Conservation (phyloP, 2,113 vertebrate genomes). For the Macrotis lagotis region DNA sequence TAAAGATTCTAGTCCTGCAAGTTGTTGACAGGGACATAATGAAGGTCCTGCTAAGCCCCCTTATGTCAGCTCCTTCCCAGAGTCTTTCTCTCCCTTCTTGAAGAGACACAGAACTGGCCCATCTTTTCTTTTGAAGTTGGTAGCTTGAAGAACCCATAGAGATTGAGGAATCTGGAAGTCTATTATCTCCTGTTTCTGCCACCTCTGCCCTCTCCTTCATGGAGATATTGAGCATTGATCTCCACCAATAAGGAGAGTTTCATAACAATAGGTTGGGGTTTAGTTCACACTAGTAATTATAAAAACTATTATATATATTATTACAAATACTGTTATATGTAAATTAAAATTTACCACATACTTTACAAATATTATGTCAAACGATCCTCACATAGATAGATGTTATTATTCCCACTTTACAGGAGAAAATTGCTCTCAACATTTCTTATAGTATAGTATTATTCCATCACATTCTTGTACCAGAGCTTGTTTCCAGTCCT, state of each 20-base stretch:
- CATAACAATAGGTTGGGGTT: neutral
- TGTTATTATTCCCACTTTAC: neutral
- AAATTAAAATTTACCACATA: neutral
- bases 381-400: neutral
- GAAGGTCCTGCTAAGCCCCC: neutral
- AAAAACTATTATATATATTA: too few relatives aligned
- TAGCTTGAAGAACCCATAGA: neutral
- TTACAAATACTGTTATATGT: too few relatives aligned
- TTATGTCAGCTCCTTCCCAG: neutral
- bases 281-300: neutral
- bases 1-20: too few relatives aligned
- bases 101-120: neutral
- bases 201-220: neutral
- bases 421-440: neutral
- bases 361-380: neutral
- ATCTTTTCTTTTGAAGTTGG: neutral
- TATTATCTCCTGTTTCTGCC: neutral
- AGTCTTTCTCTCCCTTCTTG: neutral
- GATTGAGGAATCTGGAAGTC: neutral
- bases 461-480: too few relatives aligned
- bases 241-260: too few relatives aligned
- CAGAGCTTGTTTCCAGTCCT: too few relatives aligned
- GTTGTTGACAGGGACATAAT: neutral
- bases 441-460: too few relatives aligned
- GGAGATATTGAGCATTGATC: neutral